phyloP scores from a whole-genome alignment of 2,113 vertebrate genomes.

The Apeltes quadracus region DNA sequence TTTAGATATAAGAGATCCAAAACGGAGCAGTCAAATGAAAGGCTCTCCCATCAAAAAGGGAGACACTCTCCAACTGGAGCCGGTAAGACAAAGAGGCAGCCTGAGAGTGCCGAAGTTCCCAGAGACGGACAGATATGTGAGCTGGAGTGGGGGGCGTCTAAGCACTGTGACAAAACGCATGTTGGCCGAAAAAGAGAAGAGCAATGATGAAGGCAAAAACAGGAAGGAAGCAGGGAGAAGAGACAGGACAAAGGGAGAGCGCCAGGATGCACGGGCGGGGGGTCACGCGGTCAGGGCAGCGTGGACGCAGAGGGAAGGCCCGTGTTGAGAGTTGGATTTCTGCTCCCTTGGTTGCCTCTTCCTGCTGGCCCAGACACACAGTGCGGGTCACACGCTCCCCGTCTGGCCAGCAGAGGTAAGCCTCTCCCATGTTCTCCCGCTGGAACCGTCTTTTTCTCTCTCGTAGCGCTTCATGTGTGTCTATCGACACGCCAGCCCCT shows the following conservation, averaged over 20 bases:
- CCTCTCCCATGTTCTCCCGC: slow-evolving; percentile 41
- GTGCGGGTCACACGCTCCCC: slow-evolving; percentile 71
- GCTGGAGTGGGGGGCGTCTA: slow-evolving; percentile 4
- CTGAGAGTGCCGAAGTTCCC: slow-evolving; percentile 15
- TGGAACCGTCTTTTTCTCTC: slow-evolving; percentile 34
- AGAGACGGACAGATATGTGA: slow-evolving; percentile 11
- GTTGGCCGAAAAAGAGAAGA: slow-evolving; percentile 3
- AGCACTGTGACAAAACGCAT: slow-evolving; percentile 31
- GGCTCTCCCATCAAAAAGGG: slow-evolving; percentile 50
- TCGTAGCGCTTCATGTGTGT: not conserved
- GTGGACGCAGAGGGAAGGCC: slow-evolving; percentile 29
- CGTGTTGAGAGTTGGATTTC: too few relatives aligned
- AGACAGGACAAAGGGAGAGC: not conserved
- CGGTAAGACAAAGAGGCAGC: slow-evolving; percentile 33
- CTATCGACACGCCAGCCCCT: slow-evolving; percentile 11
- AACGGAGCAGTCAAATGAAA: slow-evolving; percentile 41
- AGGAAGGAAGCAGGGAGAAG: slow-evolving; percentile 11
- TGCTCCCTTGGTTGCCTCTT: slow-evolving; percentile 61
- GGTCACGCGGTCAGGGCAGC: not conserved
- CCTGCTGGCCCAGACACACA: slow-evolving; percentile 73
- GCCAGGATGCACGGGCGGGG: not conserved
- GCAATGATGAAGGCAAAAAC: slow-evolving; percentile 8
- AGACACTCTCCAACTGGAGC: slow-evolving; percentile 25
- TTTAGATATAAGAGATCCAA: slow-evolving; percentile 57
- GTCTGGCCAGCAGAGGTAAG: slow-evolving; percentile 71